Evolutionary conservation across 2,113 vertebrate species (phyloP).

Genomic region (Sylvilagus bachmani): DNA sequence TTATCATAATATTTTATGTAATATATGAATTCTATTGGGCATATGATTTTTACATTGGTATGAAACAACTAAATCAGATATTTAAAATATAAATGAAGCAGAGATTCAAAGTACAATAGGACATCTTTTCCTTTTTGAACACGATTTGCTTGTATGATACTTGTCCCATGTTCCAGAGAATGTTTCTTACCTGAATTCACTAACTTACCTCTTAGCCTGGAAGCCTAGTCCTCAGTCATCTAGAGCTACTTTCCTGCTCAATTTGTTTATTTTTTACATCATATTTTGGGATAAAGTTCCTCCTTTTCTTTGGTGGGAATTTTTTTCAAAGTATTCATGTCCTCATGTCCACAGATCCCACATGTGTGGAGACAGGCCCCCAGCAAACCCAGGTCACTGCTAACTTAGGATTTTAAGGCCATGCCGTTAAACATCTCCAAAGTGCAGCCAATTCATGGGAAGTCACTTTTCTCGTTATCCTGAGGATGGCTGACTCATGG

Average conservation of each 20-base stretch:
- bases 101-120: neutral
- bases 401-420: neutral
- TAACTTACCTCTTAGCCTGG: neutral
- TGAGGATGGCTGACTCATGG: conserved; percentile 62
- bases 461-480: neutral
- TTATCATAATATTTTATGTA: conserved; percentile 5
- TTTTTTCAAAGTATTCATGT: neutral
- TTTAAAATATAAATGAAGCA: conserved; percentile 51
- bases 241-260: neutral
- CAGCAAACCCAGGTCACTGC: neutral
- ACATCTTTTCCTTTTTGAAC: neutral
- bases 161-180: neutral
- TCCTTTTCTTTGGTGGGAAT: neutral
- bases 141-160: neutral
- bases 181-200: neutral
- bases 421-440: neutral
- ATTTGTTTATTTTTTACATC: neutral
- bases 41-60: neutral
- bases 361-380: neutral
- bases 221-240: neutral
- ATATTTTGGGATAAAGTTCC: neutral
- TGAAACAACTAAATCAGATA: neutral
- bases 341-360: neutral
- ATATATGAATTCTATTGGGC: neutral
- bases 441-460: neutral